These are phyloP conservation scores for Otocyon megalotis DNA, from an alignment of 2,113 vertebrate genomes.

Conservation along the genomic window DNA sequence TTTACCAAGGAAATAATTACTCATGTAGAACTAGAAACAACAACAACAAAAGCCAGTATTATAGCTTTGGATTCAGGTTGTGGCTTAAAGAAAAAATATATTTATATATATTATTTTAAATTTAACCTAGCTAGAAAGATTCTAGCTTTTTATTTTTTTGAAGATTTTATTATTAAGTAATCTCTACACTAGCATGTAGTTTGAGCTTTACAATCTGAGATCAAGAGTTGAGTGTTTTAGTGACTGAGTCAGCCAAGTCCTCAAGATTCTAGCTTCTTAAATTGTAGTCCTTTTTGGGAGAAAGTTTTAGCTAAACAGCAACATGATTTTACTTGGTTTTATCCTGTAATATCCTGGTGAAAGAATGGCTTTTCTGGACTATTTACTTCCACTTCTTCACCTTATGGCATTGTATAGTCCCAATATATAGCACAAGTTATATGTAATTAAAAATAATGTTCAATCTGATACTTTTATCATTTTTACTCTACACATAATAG, in stretches of 20 bases:
- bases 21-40: constrained; percentile 33
- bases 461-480: constrained; percentile 32
- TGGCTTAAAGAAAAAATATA: constrained; percentile 16
- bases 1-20: constrained; percentile 18
- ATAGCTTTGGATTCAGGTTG: constrained; percentile 32
- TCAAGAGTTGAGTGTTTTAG: background rate
- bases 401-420: background rate
- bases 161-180: background rate
- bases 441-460: constrained; percentile 27
- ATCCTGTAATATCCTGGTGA: background rate
- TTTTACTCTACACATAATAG: constrained; percentile 1
- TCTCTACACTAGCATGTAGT: background rate
- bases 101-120: background rate
- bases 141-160: background rate
- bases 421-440: background rate
- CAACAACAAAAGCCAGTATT: background rate
- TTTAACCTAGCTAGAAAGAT: constrained; percentile 7
- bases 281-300: background rate
- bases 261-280: background rate
- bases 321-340: constrained; percentile 20
- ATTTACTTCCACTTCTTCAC: constrained; percentile 35
- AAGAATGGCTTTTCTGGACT: background rate
- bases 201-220: background rate
- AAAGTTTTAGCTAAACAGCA: constrained; percentile 53
- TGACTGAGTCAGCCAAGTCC: background rate